Evolutionary conservation across 2,797 vertebrate species (phyloP), one percentile per base, ranked within the genome.

Genomic region (Neosilurus hyrtlii): DNA sequence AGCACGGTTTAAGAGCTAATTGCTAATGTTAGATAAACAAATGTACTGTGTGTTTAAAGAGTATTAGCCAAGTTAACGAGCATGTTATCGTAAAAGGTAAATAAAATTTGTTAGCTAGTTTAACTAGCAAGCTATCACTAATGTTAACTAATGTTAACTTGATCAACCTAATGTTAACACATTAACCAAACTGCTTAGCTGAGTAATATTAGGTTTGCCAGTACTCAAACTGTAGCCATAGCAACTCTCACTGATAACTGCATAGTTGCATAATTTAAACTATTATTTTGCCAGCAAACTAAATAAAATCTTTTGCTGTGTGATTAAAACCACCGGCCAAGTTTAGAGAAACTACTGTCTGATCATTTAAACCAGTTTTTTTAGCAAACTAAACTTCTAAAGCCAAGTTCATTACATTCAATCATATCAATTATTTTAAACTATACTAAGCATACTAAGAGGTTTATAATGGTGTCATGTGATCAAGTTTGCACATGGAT

Each of bases 401-500:
- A 73, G 51, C 4, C 71, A 54, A 30, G 68, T 73, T 73, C 24
- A 20, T 22, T 10, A 26, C 4, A 24, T 54, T 14, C 15, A 73
- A 5, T 54, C 54, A 54, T 56, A 54, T 54, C 18, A 73, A 54
- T 9, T 16, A 56, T 30, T 56, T 54, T 16, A 72, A 54, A 72
- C 8, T 73, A 30, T 16, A 54, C 4, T 11, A 74, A 62, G 74
- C 57, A 14, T 18, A 75, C 15, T 49, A 8, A 43, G 30, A 22
- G 18, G 30, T 16, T 61, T 43, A 22, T 26, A 15, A 52, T 65
- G 43, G 43, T 15, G 75, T 51, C 75, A 63, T 78, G 15, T 78
- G 57, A 63, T 63, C 59, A 24, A 11, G 37, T 78, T 78, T 52
- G 43, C 76, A 65, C 15, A 78, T 52, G 61, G 49, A n/a, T 7